These are phyloP conservation scores for Australoheros facetus DNA, from an alignment of 2,797 vertebrate genomes.

Conservation along the genomic window DNA sequence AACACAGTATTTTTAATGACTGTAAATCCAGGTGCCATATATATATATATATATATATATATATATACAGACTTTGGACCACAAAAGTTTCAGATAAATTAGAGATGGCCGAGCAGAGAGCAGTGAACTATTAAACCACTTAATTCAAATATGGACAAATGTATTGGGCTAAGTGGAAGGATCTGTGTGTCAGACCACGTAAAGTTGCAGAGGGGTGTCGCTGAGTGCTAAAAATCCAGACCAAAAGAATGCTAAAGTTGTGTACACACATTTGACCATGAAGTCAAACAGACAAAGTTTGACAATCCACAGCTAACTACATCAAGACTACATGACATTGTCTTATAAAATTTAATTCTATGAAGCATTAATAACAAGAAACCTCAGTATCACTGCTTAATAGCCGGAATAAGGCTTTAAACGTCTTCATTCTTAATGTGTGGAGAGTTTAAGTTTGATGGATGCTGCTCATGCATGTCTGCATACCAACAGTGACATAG, in stretches of 20 bases:
- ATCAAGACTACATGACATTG: background rate
- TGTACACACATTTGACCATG: background rate
- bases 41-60: too few relatives aligned
- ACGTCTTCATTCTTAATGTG: background rate
- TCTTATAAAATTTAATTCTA: background rate
- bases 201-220: too few relatives aligned
- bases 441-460: conserved; percentile 4
- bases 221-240: too few relatives aligned
- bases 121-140: background rate
- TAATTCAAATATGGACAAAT: background rate
- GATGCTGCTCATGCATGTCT: background rate
- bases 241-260: background rate
- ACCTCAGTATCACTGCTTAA: background rate
- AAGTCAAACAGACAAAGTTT: background rate
- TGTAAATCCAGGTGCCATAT: too few relatives aligned
- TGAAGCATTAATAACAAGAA: background rate
- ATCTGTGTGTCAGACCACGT: too few relatives aligned
- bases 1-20: too few relatives aligned
- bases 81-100: background rate
- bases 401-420: background rate
- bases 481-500: background rate
- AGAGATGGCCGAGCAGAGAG: background rate
- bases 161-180: background rate
- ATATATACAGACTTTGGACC: background rate
- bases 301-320: background rate